Percentiles rank a stretch among this genome's conserved stretches.
These are phyloP conservation scores for Crenuchus spilurus DNA, from an alignment of 2,797 vertebrate genomes.

Conservation along the genomic window DNA sequence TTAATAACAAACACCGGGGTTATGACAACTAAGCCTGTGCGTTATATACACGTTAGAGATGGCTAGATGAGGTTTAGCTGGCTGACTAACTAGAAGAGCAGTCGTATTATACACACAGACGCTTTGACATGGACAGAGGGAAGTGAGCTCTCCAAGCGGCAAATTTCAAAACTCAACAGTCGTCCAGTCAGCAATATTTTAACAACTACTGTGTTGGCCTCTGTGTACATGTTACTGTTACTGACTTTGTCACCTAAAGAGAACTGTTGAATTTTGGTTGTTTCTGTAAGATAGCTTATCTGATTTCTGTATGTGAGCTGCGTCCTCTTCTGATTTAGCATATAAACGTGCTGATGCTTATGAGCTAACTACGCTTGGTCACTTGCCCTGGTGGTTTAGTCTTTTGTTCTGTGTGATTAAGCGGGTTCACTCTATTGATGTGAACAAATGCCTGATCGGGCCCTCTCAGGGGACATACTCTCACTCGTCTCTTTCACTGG, in stretches of 20 bases:
- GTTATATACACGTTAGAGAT: too few species aligned
- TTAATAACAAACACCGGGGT: too few species aligned
- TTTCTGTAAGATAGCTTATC: too few species aligned
- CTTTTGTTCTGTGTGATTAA: conserved; percentile 70
- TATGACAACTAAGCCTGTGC: too few species aligned
- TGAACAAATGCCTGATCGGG: conserved; percentile 73
- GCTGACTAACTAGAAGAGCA: too few species aligned
- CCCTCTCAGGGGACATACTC: conserved; percentile 76
- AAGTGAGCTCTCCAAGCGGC: background rate
- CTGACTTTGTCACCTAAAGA: too few species aligned
- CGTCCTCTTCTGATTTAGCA: background rate
- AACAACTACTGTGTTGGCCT: background rate
- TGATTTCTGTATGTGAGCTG: too few species aligned
- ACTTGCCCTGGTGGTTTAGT: conserved; percentile 48
- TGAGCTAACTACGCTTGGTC: background rate
- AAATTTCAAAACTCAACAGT: background rate
- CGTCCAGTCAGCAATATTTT: too few species aligned
- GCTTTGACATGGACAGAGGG: background rate
- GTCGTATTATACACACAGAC: too few species aligned
- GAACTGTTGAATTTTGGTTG: too few species aligned
- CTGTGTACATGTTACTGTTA: too few species aligned
- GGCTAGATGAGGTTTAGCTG: too few species aligned
- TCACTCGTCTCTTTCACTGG: conserved; percentile 69
- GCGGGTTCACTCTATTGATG: conserved; percentile 72
- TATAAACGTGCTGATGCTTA: background rate